These are phyloP conservation scores for Oopsacas minuta DNA, from an alignment of 37 sponge, comb jelly and placozoan genomes.

Conservation along the genomic window DNA sequence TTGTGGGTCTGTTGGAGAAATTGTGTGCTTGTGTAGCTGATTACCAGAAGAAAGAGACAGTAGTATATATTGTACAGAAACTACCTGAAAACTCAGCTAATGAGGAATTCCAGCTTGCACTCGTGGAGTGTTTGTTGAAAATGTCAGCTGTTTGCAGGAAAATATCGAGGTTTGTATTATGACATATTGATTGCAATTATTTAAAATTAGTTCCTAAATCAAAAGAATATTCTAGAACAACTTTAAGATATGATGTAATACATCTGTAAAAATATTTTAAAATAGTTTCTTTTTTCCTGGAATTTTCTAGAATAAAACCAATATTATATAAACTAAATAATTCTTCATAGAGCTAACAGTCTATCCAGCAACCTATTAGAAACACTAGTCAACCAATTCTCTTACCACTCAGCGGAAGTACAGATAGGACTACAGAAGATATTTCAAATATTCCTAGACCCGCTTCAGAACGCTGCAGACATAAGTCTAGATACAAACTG, in stretches of 20 bases:
- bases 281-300: no score
- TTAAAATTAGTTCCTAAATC: no score
- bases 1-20: background rate
- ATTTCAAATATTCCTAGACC: slow-evolving; percentile 8
- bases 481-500: background rate
- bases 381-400: background rate
- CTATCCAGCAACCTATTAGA: slow-evolving; percentile 1
- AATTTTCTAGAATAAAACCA: background rate
- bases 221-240: no score
- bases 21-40: background rate
- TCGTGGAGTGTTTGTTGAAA: background rate
- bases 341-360: background rate
- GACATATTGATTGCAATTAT: no score
- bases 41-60: slow-evolving; percentile 14
- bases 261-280: no score
- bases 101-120: slow-evolving; percentile 10
- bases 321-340: background rate
- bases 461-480: background rate
- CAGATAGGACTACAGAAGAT: background rate
- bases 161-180: background rate
- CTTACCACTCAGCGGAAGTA: background rate
- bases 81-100: background rate
- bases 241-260: no score
- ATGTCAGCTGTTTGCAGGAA: background rate
- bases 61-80: background rate